Evolutionary conservation across 2,797 vertebrate genomes (phyloP).

Genomic region (Limnodromus scolopaceus): DNA sequence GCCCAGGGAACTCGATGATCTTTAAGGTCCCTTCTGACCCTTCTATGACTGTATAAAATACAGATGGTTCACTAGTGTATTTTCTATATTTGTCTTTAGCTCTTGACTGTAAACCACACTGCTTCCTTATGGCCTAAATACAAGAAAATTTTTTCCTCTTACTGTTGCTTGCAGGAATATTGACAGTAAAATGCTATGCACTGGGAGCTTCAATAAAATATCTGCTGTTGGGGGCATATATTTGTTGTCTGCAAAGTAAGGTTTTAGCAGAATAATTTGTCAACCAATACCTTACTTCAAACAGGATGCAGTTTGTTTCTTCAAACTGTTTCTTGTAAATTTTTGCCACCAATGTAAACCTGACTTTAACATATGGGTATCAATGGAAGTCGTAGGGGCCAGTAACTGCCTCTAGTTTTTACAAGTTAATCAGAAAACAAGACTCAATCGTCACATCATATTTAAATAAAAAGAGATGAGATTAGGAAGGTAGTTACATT

Average conservation of each 20-base stretch:
- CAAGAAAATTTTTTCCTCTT: not conserved
- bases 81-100: not conserved
- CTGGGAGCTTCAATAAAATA: not conserved
- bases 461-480: not conserved
- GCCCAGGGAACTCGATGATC: not conserved
- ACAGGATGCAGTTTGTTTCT: not conserved
- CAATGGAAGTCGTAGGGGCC: not conserved
- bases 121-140: not conserved
- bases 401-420: not conserved
- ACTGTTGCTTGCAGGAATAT: not conserved
- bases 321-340: not conserved
- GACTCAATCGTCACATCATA: not conserved
- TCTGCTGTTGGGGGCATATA: not conserved
- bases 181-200: not conserved
- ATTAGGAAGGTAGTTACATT: not conserved
- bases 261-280: not conserved
- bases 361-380: accelerated
- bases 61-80: accelerated
- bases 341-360: not conserved
- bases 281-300: not conserved
- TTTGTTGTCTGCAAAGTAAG: not conserved
- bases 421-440: not conserved
- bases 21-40: not conserved
- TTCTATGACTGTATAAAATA: not conserved
- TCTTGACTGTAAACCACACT: not conserved